Evolutionary conservation across 2,113 vertebrate genomes (phyloP), one percentile per base, ranked within the genome.

Genomic region (Heterotilapia buettikoferi): DNA sequence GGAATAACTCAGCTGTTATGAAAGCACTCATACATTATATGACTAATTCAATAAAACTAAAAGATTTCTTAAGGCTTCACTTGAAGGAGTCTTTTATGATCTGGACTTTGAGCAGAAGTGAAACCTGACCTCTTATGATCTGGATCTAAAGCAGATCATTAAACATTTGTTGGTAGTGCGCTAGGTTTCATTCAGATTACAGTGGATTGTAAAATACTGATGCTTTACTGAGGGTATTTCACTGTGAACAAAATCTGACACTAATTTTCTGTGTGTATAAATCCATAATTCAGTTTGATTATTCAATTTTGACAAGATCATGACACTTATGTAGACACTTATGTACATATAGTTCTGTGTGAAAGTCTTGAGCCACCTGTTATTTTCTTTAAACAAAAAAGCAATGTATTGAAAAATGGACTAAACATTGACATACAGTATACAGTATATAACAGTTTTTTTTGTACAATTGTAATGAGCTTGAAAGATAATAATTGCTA

Each of bases 1-100:
- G 43, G 26, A 84, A 21, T 29, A 80, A 26, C 3, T 5, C 29
- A 19, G 4, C 18, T 24, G 3, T n/a, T 9, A 52, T 33, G 0
- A 66, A 16, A 40, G 9, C 47, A 36, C 26, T 54, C 24, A 38
- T 53, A 40, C 16, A 43, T 52, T 9, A 29, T 13, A 21, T 53
- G 43, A 80, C 24, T 85, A 63, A 53, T 63, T 36, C 59, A 63
- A 36, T 63, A 36, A 63, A 36, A 53, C 45, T 40, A 40, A 4
- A 40, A 4, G 7, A 8, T 2, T 52, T 31, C 8, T 38, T 53
- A 12, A 26, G 6, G 18, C 11, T 21, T 38, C 6, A 5, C 47
- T 71, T 83, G 21, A 52, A 14, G 18, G 33, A 54, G 8, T 18
- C 18, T 78, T 84, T 85, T 80, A 33, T 10, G 31, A 52, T 19